Conservation (phyloP, 2,888 invertebrate genomes). For the Scelioninae gen. 2 region DNA sequence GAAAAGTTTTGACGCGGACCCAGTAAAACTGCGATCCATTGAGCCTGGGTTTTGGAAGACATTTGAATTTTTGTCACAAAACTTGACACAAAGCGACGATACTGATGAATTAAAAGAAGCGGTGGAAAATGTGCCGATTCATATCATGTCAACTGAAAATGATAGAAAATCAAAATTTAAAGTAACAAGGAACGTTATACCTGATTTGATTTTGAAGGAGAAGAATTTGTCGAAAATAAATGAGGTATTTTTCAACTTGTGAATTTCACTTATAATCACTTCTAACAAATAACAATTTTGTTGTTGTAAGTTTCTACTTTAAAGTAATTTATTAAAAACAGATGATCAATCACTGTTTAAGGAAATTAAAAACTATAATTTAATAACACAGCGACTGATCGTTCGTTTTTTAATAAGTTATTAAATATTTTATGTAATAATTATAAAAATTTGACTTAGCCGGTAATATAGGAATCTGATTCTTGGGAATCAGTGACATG, state of each 20-base stretch:
- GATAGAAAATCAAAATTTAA: conserved; percentile 33
- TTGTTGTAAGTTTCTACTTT: no score
- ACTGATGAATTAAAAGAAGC: not conserved
- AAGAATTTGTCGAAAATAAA: conserved; percentile 32
- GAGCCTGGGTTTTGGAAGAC: conserved; percentile 51
- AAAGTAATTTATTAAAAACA: no score
- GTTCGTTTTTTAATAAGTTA: no score
- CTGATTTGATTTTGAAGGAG: conserved; percentile 37
- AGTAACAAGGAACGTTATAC: conserved; percentile 23
- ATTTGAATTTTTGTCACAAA: conserved; percentile 26
- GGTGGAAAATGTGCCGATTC: conserved; percentile 8
- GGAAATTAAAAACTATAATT: no score
- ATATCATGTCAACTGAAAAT: conserved; percentile 24
- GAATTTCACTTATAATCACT: no score
- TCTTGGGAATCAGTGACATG: no score
- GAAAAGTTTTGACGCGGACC: conserved; percentile 24
- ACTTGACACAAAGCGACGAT: not conserved
- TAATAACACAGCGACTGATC: no score
- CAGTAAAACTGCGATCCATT: conserved; percentile 27
- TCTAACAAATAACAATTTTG: no score
- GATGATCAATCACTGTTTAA: no score
- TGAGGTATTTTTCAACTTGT: conserved; percentile 42
- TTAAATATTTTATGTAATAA: no score
- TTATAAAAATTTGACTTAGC: no score
- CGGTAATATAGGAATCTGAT: no score